These are phyloP conservation scores for Leptinotarsa tumamoca DNA, from an alignment of 2,888 invertebrate species.

Conservation along the genomic window DNA sequence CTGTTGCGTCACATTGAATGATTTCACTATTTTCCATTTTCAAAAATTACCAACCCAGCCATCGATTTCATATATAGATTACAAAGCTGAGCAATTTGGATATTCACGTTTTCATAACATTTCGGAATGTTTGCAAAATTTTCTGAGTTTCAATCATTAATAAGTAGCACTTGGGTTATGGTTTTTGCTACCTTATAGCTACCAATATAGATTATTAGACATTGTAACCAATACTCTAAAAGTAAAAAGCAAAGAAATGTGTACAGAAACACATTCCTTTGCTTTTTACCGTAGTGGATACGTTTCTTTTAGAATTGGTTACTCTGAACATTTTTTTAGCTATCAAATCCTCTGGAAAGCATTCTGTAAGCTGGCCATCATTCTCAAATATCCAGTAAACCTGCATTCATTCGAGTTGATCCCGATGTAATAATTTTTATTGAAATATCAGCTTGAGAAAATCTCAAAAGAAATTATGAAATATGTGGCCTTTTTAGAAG, in stretches of 20 bases:
- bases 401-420: too few relatives aligned
- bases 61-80: conserved; percentile 26
- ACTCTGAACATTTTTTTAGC: conserved; percentile 64
- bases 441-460: too few relatives aligned
- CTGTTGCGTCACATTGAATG: background rate
- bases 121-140: conserved; percentile 57
- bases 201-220: conserved; percentile 37
- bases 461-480: too few relatives aligned
- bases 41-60: background rate
- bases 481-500: too few relatives aligned
- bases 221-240: conserved; percentile 22
- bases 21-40: too few relatives aligned
- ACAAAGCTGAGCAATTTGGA: conserved; percentile 30
- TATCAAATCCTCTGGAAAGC: conserved; percentile 56
- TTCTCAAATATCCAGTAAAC: background rate
- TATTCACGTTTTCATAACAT: conserved; percentile 51
- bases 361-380: conserved; percentile 58
- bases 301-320: conserved; percentile 54
- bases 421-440: too few relatives aligned
- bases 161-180: conserved; percentile 65
- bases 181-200: conserved; percentile 59
- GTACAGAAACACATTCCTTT: too few relatives aligned
- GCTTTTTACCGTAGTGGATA: conserved; percentile 25
- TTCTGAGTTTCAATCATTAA: conserved; percentile 48
- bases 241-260: background rate